Percentiles rank a stretch among this genome's conserved stretches.
Evolutionary conservation across 1,140 invertebrate species (phyloP).

Genomic region (Scaptomyza hsui): DNA sequence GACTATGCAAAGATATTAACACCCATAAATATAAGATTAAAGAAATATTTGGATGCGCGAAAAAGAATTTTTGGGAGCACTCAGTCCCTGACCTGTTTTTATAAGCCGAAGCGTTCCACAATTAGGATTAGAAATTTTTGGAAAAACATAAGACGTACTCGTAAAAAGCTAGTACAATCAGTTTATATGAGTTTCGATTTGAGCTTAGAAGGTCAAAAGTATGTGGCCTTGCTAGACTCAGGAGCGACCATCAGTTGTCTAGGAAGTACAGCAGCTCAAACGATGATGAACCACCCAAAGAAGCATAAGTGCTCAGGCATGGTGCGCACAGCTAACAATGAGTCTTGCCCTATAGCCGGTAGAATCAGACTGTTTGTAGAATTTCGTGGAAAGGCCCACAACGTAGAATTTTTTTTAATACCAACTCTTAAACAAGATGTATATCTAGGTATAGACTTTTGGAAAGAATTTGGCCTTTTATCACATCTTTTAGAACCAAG

Average conservation of each 20-base stretch:
- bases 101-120: background rate
- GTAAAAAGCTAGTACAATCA: background rate
- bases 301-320: conserved; percentile 16
- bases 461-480: no score
- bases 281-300: background rate
- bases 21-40: no score
- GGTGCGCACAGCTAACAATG: conserved; percentile 14
- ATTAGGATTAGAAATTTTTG: background rate
- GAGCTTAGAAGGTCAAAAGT: background rate
- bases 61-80: no score
- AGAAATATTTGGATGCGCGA: no score
- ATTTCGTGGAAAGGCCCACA: conserved; percentile 6
- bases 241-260: conserved; percentile 27
- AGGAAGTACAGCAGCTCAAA: conserved; percentile 4
- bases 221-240: conserved; percentile 9
- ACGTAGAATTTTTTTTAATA: background rate
- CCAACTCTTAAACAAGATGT: background rate
- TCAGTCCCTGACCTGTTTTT: no score
- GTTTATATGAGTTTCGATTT: background rate
- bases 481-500: no score
- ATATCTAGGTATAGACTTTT: background rate
- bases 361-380: conserved; percentile 4
- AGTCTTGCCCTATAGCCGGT: no score
- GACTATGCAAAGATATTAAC: no score
- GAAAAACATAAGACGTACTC: background rate